A percentile compares a stretch with the other conserved stretches of the same genome.
These are phyloP conservation scores for Spodoptera litura DNA, from an alignment of 1,140 invertebrate species.

Conservation along the genomic window DNA sequence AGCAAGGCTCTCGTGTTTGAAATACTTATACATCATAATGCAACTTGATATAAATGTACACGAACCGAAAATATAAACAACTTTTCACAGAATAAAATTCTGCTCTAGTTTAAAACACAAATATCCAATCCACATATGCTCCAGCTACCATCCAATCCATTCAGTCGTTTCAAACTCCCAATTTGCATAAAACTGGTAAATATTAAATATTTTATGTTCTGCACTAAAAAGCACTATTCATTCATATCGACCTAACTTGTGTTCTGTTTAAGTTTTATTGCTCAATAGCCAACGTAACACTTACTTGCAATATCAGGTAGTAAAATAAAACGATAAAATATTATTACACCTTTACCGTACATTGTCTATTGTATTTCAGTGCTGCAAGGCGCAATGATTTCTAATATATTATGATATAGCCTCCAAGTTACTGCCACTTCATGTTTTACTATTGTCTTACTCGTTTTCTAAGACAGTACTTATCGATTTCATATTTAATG, in stretches of 20 bases:
- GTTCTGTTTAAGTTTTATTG: slow-evolving; percentile 7
- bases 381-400: slow-evolving; percentile 42
- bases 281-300: slow-evolving; percentile 17
- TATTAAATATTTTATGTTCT: neutral
- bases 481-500: slow-evolving; percentile 27
- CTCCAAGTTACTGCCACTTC: slow-evolving; percentile 24
- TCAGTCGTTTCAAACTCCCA: neutral
- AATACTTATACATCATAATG: no score
- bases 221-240: neutral
- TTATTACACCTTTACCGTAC: slow-evolving; percentile 28
- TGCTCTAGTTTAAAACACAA: no score
- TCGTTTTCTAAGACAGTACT: slow-evolving; percentile 7
- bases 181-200: neutral
- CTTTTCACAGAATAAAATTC: no score
- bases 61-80: no score
- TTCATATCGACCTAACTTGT: neutral
- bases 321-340: slow-evolving; percentile 44
- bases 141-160: no score
- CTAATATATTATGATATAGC: slow-evolving; percentile 40
- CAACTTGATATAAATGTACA: no score
- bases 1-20: no score
- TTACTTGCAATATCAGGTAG: neutral
- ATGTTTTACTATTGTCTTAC: slow-evolving; percentile 26
- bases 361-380: slow-evolving; percentile 45
- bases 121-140: no score